Percentiles rank a stretch among this genome's conserved stretches.
Evolutionary conservation across 2,113 vertebrate genomes (phyloP).

Genomic region (Nibea coibor): DNA sequence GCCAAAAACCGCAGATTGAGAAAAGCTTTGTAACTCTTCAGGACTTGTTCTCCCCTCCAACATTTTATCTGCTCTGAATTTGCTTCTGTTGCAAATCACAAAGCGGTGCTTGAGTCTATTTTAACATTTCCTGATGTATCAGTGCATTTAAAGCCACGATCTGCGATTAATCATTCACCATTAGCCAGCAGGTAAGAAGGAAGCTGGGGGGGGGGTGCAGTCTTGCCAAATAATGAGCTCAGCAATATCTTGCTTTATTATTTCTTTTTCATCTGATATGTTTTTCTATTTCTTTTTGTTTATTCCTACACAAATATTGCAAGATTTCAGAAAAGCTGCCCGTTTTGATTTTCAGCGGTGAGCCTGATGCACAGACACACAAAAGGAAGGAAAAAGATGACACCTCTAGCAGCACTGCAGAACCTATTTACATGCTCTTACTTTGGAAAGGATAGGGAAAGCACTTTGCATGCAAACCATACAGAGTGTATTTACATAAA

Average conservation of each 20-base stretch:
- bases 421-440: constrained; percentile 32
- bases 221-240: constrained; percentile 56
- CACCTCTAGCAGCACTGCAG: constrained; percentile 21
- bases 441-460: constrained; percentile 32
- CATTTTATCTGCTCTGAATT: not conserved
- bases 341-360: not conserved
- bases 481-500: constrained; percentile 53
- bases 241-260: not conserved
- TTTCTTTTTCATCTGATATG: not conserved
- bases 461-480: constrained; percentile 61
- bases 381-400: constrained; percentile 10
- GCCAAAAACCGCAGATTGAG: not conserved
- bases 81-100: not conserved
- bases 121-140: constrained; percentile 11
- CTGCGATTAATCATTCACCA: constrained; percentile 22
- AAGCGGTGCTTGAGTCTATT: not conserved
- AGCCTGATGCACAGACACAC: not conserved
- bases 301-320: not conserved
- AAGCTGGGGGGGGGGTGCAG: constrained; percentile 36
- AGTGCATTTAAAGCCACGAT: not conserved
- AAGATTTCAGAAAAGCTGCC: constrained; percentile 6
- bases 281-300: not conserved
- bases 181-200: constrained; percentile 61
- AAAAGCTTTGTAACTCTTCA: not conserved
- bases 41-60: not conserved